Evolutionary conservation across 2,888 invertebrate species (phyloP).

Genomic region (Callosobruchus maculatus): DNA sequence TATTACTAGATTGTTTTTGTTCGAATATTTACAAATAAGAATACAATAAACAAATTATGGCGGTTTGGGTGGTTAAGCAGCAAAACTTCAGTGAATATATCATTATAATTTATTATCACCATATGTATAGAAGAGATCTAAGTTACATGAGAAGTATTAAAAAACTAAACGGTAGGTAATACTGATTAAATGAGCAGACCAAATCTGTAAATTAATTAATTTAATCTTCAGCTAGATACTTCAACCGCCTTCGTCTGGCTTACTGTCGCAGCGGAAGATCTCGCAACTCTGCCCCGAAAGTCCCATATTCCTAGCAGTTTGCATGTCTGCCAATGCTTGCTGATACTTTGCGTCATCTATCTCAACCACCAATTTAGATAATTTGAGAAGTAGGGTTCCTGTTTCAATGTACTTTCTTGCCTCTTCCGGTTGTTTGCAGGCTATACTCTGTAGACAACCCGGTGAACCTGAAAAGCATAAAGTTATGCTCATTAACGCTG

Average conservation of each 20-base stretch:
- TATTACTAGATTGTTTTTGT: too few species aligned
- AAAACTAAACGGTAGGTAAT: neutral
- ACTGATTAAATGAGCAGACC: neutral
- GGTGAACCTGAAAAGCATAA: conserved; percentile 45
- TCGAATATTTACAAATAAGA: too few species aligned
- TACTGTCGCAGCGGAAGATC: conserved; percentile 33
- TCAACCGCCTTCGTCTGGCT: neutral
- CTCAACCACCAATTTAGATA: conserved; percentile 58
- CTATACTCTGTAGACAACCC: conserved; percentile 70
- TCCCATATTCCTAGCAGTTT: conserved; percentile 41
- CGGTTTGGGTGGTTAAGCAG: too few species aligned
- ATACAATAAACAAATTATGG: too few species aligned
- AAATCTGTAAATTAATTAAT: neutral
- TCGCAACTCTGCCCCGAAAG: conserved; percentile 38
- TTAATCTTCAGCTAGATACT: neutral
- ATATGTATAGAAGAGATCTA: neutral
- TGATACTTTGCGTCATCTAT: conserved; percentile 57
- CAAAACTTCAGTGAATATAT: too few species aligned
- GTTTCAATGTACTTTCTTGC: conserved; percentile 74
- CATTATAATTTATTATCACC: too few species aligned
- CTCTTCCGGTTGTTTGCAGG: conserved; percentile 70
- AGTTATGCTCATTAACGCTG: too few species aligned
- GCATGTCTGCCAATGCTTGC: conserved; percentile 38
- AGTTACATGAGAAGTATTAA: neutral
- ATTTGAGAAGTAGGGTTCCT: conserved; percentile 71